Evolutionary conservation across 2,888 invertebrate genomes (phyloP), one percentile per base, ranked within the genome.

Genomic region (Meteorus colon): DNA sequence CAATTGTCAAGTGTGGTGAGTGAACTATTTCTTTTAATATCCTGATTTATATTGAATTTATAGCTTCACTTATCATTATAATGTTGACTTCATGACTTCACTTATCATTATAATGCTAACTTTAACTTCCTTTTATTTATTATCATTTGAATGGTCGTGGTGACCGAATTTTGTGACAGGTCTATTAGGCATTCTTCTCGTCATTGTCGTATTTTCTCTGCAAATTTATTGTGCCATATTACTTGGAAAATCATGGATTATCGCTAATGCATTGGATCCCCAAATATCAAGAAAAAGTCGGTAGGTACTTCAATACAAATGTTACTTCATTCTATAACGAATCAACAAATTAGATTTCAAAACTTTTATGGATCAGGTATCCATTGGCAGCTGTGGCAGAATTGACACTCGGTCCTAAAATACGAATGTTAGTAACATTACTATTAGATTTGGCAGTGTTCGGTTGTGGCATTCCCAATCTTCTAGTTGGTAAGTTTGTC

Each of bases 361-460:
- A 55, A 12, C 8, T 19, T 27, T 63, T 74, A 62, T 55, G 78
- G 75, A 86, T 81, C 87, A 94, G 96, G 79, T 95, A 94, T 86
- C 97, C 97, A 0, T 96, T 97, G 86, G 95, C 96, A 0, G 96
- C 96, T 0, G 92, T 97, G 27, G 96, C 95, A 0, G 95, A 96
- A 86, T 89, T 96, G 63, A 94, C 96, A 0, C 94, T 93, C 82
- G 97, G 97, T 0, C 89, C 90, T 24, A 90, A 89, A 72, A 91
- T 92, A 24, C 91, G 94, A 60, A 90, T 91, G 41, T 85, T 94
- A 68, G 94, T 96, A 1, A 94, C 93, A 0, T 90, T 94, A 80
- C 91, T 96, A 3, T 90, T 96, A 51, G 94, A 96, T 84, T 88
- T 95, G 0, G 94, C 96, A 0, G 92, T 96, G 55, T 96, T 96